phyloP scores from a whole-genome alignment of 2,888 invertebrate genomes.

The Leptodirus hochenwartii region DNA sequence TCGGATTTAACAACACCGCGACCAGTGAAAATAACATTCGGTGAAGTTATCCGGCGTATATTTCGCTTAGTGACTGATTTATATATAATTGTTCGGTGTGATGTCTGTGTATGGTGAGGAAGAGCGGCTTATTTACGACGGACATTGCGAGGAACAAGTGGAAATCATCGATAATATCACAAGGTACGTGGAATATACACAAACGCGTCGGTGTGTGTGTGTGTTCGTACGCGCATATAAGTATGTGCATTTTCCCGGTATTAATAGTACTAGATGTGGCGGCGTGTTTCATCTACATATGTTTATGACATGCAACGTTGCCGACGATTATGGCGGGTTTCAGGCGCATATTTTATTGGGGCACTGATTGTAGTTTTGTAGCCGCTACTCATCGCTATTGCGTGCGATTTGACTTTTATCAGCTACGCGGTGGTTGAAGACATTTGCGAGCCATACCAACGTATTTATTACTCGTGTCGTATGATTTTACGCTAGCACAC shows the following conservation, averaged over 20 bases:
- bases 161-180: constrained; percentile 30
- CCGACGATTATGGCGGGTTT: no score
- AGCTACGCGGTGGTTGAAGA: no score
- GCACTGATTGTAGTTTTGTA: no score
- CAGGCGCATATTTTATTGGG: no score
- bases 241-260: no score
- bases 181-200: constrained; percentile 25
- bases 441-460: no score
- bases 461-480: no score
- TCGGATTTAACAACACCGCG: constrained; percentile 13
- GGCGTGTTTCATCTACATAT: constrained; percentile 18
- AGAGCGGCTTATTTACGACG: constrained; percentile 33
- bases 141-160: constrained; percentile 33
- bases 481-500: no score
- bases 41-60: constrained; percentile 6
- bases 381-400: no score
- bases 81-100: constrained; percentile 15
- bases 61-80: constrained; percentile 8
- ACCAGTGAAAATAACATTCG: constrained; percentile 10
- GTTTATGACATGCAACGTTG: constrained; percentile 23
- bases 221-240: no score
- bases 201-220: constrained; percentile 5
- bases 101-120: constrained; percentile 36
- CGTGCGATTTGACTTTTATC: no score
- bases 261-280: constrained; percentile 1